A percentile compares a stretch with the other conserved stretches of the same genome.
Conservation (phyloP, 1,140 invertebrate genomes). For the Papilio polytes region DNA sequence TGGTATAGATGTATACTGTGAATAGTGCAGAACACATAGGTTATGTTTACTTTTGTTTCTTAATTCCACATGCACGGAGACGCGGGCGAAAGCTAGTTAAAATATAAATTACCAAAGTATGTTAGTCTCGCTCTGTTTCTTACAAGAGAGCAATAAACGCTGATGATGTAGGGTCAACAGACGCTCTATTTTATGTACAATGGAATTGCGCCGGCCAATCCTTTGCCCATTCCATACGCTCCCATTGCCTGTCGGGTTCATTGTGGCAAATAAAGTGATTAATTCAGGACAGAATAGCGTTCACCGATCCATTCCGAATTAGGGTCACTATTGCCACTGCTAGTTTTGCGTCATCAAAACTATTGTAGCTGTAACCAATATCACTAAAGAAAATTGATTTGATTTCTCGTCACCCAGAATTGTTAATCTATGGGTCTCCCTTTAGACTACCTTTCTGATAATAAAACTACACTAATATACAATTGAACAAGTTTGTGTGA, state of each 20-base stretch:
- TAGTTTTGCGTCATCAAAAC: slow-evolving; percentile 10
- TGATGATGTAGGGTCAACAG: slow-evolving; percentile 24
- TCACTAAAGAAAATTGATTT: too few relatives aligned
- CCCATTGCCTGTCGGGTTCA: slow-evolving; percentile 28
- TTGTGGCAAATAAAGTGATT: slow-evolving; percentile 38
- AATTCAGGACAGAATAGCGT: slow-evolving; percentile 31
- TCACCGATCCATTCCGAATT: slow-evolving; percentile 31
- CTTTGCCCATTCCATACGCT: slow-evolving; percentile 34
- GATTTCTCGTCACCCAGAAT: too few relatives aligned
- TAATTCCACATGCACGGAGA: too few relatives aligned
- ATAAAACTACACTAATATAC: too few relatives aligned
- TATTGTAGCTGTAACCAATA: background rate
- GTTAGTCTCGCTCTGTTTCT: slow-evolving; percentile 26
- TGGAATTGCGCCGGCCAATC: slow-evolving; percentile 32
- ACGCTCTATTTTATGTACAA: slow-evolving; percentile 33
- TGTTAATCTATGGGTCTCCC: too few relatives aligned
- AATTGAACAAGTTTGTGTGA: too few relatives aligned
- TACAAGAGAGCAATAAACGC: slow-evolving; percentile 15
- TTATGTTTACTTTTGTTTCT: too few relatives aligned
- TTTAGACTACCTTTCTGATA: too few relatives aligned
- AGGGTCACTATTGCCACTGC: slow-evolving; percentile 31
- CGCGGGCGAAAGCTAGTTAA: background rate
- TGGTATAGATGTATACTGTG: too few relatives aligned
- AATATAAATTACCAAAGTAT: slow-evolving; percentile 7
- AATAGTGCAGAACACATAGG: too few relatives aligned